These are phyloP conservation scores for Anolis apletophallus DNA, from an alignment of 2,797 vertebrate genomes.

Conservation along the genomic window DNA sequence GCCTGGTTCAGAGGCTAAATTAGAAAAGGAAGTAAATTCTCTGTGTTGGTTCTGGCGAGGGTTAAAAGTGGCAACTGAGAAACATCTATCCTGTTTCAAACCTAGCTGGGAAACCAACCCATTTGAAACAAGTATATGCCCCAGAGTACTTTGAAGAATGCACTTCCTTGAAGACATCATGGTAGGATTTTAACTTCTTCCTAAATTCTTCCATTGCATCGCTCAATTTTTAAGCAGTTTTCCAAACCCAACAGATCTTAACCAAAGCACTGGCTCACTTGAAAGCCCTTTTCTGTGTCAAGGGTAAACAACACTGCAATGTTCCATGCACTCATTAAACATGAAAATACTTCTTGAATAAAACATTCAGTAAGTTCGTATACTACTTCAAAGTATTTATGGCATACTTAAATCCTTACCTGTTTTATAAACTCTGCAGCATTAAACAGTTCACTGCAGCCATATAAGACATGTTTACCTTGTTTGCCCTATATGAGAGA, in stretches of 20 bases:
- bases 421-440: slow-evolving; percentile 95
- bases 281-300: neutral
- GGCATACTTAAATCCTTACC: slow-evolving; percentile 74
- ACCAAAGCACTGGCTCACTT: too few species aligned
- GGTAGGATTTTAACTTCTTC: neutral
- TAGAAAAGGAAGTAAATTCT: neutral
- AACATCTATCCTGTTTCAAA: neutral
- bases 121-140: neutral
- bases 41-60: neutral
- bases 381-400: neutral
- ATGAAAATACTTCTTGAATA: neutral
- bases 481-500: slow-evolving; percentile 84
- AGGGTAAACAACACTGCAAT: too few species aligned
- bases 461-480: slow-evolving; percentile 94
- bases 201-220: neutral
- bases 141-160: neutral
- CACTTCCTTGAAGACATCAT: neutral
- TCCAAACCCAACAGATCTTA: too few species aligned
- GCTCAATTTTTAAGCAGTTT: too few species aligned
- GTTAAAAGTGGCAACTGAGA: neutral
- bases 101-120: neutral
- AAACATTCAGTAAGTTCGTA: neutral
- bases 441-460: slow-evolving; percentile 97
- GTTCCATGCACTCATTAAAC: neutral
- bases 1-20: neutral